Percentiles rank a stretch among this genome's conserved stretches.
phyloP scores from a whole-genome alignment of 2,797 vertebrate species.

The Scleropages formosus region DNA sequence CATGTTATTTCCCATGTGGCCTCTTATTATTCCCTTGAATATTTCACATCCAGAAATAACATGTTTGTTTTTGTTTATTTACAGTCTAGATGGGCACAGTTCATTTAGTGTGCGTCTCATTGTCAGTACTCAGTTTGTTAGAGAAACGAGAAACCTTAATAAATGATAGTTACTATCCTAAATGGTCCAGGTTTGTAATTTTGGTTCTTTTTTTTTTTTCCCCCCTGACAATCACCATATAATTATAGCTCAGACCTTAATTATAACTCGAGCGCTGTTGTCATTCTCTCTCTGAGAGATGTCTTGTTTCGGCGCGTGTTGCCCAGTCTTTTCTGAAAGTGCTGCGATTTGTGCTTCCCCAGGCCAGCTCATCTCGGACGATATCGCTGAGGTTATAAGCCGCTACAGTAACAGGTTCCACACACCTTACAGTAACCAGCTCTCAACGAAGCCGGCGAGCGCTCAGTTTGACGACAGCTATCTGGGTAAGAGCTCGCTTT shows the following conservation, averaged over 20 bases:
- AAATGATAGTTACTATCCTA: not conserved
- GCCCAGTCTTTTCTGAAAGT: not conserved
- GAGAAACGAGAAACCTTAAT: not conserved
- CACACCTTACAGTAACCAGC: slow-evolving; percentile 71
- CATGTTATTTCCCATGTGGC: not conserved
- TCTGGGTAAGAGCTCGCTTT: slow-evolving; percentile 69
- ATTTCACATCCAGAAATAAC: not conserved
- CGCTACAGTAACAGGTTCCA: slow-evolving; percentile 58
- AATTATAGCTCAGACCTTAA: not conserved
- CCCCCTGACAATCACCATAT: slow-evolving; percentile 12
- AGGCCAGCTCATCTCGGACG: slow-evolving; percentile 93
- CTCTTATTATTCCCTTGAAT: not conserved
- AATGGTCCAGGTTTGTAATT: not conserved
- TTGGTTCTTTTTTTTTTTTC: not conserved
- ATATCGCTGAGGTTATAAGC: slow-evolving; percentile 80
- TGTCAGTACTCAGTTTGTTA: not conserved
- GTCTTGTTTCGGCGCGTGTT: not conserved
- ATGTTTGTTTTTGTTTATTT: not conserved
- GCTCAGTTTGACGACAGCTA: slow-evolving; percentile 93
- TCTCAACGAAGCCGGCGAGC: slow-evolving; percentile 79
- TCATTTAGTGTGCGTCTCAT: not conserved
- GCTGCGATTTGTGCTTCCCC: slow-evolving; percentile 22
- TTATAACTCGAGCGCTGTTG: not conserved
- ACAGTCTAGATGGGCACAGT: not conserved
- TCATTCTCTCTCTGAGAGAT: not conserved